Evolutionary conservation across 37 sponge, comb jelly and placozoan species (phyloP).

Genomic region (Geodia barretti): DNA sequence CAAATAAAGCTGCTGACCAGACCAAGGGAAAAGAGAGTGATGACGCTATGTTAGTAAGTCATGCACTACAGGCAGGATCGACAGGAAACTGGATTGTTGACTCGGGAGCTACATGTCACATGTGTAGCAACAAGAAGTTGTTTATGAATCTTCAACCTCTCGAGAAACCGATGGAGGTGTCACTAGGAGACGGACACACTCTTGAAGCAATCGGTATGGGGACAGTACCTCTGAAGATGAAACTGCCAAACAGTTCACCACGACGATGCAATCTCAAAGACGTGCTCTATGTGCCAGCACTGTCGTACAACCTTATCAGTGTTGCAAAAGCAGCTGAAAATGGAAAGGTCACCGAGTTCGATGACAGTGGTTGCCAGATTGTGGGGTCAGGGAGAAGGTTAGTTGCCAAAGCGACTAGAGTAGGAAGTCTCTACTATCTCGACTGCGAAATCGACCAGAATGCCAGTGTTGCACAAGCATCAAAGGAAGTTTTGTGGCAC

Average conservation of each 20-base stretch:
- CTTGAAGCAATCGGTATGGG: constrained; percentile 9
- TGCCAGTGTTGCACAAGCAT: neutral
- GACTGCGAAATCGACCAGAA: neutral
- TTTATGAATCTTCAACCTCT: constrained; percentile 1
- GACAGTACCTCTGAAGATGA: neutral
- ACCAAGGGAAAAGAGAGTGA: neutral
- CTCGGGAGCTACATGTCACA: constrained; percentile 30
- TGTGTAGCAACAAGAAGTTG: constrained; percentile 1
- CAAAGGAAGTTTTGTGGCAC: constrained; percentile 10
- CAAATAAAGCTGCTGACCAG: neutral
- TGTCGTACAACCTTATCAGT: constrained; percentile 28
- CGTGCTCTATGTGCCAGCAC: constrained; percentile 7
- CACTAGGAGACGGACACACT: constrained; percentile 8
- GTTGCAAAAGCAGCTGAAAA: constrained; percentile 20
- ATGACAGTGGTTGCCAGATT: neutral
- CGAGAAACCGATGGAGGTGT: neutral
- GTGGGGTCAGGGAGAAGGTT: neutral
- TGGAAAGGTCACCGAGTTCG: neutral
- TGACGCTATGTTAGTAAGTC: constrained; percentile 1
- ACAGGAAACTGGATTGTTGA: constrained; percentile 18
- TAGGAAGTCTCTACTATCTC: constrained; percentile 10
- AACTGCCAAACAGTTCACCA: neutral
- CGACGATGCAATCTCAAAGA: neutral
- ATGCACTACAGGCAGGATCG: constrained; percentile 1
- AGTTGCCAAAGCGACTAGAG: neutral